Evolutionary conservation across 2,797 vertebrate species (phyloP).

Genomic region (Myripristis murdjan): DNA sequence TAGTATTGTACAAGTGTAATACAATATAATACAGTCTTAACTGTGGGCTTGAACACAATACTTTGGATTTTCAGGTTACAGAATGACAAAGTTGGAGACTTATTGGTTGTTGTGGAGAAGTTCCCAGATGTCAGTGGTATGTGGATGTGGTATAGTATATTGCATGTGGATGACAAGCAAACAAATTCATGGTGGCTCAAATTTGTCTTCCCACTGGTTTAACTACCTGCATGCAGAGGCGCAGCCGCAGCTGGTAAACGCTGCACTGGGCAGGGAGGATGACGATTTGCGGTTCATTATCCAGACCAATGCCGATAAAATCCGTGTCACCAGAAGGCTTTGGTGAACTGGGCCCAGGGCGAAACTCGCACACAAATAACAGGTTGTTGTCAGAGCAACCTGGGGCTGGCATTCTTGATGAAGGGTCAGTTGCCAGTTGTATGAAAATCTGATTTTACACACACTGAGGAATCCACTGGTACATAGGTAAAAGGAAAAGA

Average conservation of each 20-base stretch:
- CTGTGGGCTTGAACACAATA: no score
- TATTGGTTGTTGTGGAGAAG: background rate
- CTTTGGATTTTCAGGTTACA: no score
- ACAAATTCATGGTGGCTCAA: background rate
- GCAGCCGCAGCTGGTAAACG: constrained; percentile 82
- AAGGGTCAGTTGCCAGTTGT: background rate
- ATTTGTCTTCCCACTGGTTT: background rate
- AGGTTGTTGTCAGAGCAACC: constrained; percentile 71
- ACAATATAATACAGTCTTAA: no score
- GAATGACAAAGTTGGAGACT: no score
- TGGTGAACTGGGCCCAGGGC: constrained; percentile 14
- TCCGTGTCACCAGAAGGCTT: constrained; percentile 12
- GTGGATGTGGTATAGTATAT: no score
- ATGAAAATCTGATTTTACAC: background rate
- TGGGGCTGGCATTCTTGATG: background rate
- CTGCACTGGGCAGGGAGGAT: constrained; percentile 82
- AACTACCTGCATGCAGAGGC: constrained; percentile 78
- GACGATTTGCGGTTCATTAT: constrained; percentile 59
- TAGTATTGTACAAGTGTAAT: no score
- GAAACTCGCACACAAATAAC: constrained; percentile 79
- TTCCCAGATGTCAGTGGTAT: background rate
- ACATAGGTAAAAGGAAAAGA: background rate
- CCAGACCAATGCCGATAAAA: background rate
- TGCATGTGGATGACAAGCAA: background rate
- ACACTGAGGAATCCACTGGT: constrained; percentile 42